Base-by-base conservation (phyloP, 2,888 invertebrate species). In the Pseudococcus viburni region DNA sequence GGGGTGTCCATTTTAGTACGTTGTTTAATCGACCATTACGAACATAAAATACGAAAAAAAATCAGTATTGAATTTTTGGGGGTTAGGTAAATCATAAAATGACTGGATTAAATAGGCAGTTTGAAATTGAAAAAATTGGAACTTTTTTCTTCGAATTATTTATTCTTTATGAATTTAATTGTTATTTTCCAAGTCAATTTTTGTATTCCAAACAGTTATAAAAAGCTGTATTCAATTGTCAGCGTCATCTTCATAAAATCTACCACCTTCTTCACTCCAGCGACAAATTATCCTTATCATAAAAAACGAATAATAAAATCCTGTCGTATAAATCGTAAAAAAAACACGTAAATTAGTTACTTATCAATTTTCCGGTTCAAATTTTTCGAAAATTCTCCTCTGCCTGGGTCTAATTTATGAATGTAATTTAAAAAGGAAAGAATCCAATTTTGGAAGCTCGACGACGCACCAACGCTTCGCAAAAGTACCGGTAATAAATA, bases 291-390 rank as follows among this genome's bases (percentile, higher is more conserved):
- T 59, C n/a, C 59, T 19, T n/a, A n/a, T 59, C 3, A n/a, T 59
- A n/a, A 59, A 59, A 59, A 4, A 17, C 59, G 6, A 11, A 55
- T 55, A 55, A 59, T 51, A 51, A 8, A 12, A 59, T 5, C n/a
- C 59, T 59, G n/a, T 59, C n/a, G n/a, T n/a, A 59, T n/a, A n/a
- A n/a, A 59, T 51, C 48, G 48, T 51, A n/a, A 59, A 59, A 42
- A 42, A 42, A 9, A 42, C 42, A 59, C 5, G 8, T 1, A n/a
- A 59, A 17, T 59, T 6, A n/a, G 42, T 0, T n/a, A 59, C 59
- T 5, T 6, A 59, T 59, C 59, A 59, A n/a, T 51, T 59, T n/a
- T 59, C n/a, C 12, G 1, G 5, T 6, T 0, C 59, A 59, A 59
- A n/a, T 59, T 59, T n/a, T 0, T 1, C 59, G 19, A 59, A 59